These are phyloP conservation scores for Onchidella celtica DNA, from an alignment of 2,888 invertebrate genomes.

Conservation along the genomic window DNA sequence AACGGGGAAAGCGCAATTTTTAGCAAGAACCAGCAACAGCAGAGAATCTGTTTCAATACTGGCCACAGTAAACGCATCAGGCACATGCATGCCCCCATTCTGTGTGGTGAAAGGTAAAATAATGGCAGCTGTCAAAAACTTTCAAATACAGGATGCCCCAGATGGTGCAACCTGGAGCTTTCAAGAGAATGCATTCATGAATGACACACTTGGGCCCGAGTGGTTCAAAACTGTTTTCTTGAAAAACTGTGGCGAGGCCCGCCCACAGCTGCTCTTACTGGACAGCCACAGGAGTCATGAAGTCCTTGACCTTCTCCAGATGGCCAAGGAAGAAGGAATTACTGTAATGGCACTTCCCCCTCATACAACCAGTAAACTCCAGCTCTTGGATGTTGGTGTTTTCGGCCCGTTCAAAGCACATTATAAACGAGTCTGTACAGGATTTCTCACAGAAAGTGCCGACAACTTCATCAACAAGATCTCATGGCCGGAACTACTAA, in stretches of 20 bases:
- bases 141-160: slow-evolving; percentile 52
- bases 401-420: slow-evolving; percentile 38
- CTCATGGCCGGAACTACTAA: slow-evolving; percentile 42
- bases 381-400: slow-evolving; percentile 16
- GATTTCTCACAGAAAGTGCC: slow-evolving; percentile 18
- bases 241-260: slow-evolving; percentile 55
- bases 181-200: slow-evolving; percentile 61
- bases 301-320: slow-evolving; percentile 53
- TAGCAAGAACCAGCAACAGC: not conserved
- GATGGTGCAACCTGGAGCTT: slow-evolving; percentile 52
- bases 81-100: slow-evolving; percentile 53
- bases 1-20: not conserved
- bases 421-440: slow-evolving; percentile 37
- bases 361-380: slow-evolving; percentile 17
- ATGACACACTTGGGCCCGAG: slow-evolving; percentile 55
- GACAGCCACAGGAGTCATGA: slow-evolving; percentile 61
- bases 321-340: slow-evolving; percentile 51
- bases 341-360: slow-evolving; percentile 30
- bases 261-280: slow-evolving; percentile 61
- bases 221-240: slow-evolving; percentile 60
- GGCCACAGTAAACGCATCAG: slow-evolving; percentile 56
- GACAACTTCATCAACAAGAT: slow-evolving; percentile 7
- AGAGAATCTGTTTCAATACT: slow-evolving; percentile 28
- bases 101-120: slow-evolving; percentile 60
- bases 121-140: slow-evolving; percentile 47